Percentiles rank a stretch among this genome's conserved stretches.
Evolutionary conservation across 2,113 vertebrate species (phyloP).

Genomic region (Halichoerus grypus): DNA sequence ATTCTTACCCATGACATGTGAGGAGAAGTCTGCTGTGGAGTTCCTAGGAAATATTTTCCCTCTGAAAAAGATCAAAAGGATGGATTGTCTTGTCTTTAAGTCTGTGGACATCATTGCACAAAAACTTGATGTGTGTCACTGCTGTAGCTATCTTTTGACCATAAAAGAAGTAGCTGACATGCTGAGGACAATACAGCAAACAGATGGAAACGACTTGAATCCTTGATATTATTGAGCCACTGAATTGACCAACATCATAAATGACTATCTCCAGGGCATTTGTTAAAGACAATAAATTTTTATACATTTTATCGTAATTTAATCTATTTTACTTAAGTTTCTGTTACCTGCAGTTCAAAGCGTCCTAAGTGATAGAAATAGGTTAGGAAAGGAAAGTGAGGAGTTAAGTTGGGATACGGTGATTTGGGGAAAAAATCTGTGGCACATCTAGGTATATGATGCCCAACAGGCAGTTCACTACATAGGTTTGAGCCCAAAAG

Average conservation of each 20-base stretch:
- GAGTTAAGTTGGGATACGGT: not conserved
- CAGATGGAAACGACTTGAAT: not conserved
- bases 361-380: not conserved
- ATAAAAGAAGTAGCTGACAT: not conserved
- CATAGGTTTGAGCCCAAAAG: not conserved
- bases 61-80: not conserved
- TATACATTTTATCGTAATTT: not conserved
- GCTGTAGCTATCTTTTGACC: not conserved
- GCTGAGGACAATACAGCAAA: not conserved
- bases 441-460: not conserved
- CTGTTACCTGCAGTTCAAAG: not conserved
- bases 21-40: slow-evolving; percentile 1
- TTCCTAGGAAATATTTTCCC: not conserved
- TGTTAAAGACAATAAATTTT: not conserved
- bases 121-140: not conserved
- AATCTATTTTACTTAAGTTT: slow-evolving; percentile 44
- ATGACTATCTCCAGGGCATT: not conserved
- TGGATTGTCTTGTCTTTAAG: not conserved
- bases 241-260: not conserved
- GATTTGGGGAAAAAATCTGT: not conserved
- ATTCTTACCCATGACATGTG: not conserved
- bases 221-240: not conserved
- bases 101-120: not conserved
- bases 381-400: not conserved
- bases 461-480: not conserved